Evolutionary conservation across 1,140 invertebrate genomes (phyloP).

Genomic region (Oedothorax gibbosus): DNA sequence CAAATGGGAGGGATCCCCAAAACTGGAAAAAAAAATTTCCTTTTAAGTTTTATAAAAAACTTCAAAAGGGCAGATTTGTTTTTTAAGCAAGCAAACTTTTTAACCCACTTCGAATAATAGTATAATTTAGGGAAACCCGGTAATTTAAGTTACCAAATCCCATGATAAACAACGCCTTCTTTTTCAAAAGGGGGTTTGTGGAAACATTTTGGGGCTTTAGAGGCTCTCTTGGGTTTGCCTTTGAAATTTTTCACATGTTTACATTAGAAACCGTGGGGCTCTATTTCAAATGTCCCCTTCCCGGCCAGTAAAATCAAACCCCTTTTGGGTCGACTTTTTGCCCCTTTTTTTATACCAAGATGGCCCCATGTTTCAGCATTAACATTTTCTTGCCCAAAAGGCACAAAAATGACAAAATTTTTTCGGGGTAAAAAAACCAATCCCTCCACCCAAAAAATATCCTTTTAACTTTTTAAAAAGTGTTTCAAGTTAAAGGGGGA

Average conservation of each 20-base stretch:
- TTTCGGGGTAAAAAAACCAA: neutral
- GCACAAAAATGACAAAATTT: conserved; percentile 61
- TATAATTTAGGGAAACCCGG: neutral
- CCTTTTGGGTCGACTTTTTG: neutral
- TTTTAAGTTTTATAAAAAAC: conserved; percentile 1
- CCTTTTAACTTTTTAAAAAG: neutral
- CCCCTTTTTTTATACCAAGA: no score
- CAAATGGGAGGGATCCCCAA: conserved; percentile 12
- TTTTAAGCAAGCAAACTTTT: neutral
- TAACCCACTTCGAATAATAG: conserved; percentile 9
- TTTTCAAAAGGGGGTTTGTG: conserved; percentile 12
- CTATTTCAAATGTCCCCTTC: neutral
- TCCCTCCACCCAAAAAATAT: neutral
- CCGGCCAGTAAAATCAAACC: conserved; percentile 16
- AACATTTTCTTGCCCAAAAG: conserved; percentile 64
- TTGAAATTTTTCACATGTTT: conserved; percentile 20
- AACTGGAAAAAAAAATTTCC: conserved; percentile 14
- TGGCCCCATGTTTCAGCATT: conserved; percentile 64
- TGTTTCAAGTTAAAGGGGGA: no score
- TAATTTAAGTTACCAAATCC: neutral
- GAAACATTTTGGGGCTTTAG: conserved; percentile 19
- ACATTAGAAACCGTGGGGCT: neutral
- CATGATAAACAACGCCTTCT: conserved; percentile 19
- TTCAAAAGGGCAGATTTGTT: conserved; percentile 2
- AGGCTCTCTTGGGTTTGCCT: neutral